These are phyloP conservation scores for Torymus auratus DNA, from an alignment of 2,888 invertebrate species.

Conservation along the genomic window DNA sequence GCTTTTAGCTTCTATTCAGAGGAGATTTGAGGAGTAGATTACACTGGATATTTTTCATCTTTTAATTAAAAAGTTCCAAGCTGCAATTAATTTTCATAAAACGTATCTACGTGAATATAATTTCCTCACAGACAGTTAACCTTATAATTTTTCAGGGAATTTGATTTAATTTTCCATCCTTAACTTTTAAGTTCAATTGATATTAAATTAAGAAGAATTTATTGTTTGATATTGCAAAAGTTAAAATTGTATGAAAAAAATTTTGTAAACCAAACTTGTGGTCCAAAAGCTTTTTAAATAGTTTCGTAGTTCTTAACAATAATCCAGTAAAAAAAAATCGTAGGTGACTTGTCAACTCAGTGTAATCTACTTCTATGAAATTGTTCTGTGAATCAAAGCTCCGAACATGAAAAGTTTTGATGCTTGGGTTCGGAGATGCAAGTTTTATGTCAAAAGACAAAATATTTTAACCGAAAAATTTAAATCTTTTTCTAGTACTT, in stretches of 20 bases:
- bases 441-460: conserved; percentile 5
- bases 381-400: neutral
- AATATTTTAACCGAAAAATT: conserved; percentile 44
- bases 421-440: conserved; percentile 17
- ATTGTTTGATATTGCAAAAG: too few relatives aligned
- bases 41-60: conserved; percentile 23
- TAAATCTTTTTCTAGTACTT: conserved; percentile 57
- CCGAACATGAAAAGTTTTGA: conserved; percentile 19
- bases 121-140: too few relatives aligned
- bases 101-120: neutral
- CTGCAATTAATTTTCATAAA: neutral
- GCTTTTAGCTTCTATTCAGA: conserved; percentile 23
- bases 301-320: too few relatives aligned
- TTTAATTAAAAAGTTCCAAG: neutral
- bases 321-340: too few relatives aligned
- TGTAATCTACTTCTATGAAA: conserved; percentile 26
- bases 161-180: too few relatives aligned
- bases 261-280: too few relatives aligned
- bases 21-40: conserved; percentile 16
- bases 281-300: too few relatives aligned
- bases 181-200: too few relatives aligned
- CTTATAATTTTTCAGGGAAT: too few relatives aligned
- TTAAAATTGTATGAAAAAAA: too few relatives aligned
- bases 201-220: too few relatives aligned
- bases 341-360: neutral